A percentile compares a stretch with the other conserved stretches of the same genome.
Conservation (phyloP, 2,113 vertebrate genomes). For the Protobothrops flavoviridis region DNA sequence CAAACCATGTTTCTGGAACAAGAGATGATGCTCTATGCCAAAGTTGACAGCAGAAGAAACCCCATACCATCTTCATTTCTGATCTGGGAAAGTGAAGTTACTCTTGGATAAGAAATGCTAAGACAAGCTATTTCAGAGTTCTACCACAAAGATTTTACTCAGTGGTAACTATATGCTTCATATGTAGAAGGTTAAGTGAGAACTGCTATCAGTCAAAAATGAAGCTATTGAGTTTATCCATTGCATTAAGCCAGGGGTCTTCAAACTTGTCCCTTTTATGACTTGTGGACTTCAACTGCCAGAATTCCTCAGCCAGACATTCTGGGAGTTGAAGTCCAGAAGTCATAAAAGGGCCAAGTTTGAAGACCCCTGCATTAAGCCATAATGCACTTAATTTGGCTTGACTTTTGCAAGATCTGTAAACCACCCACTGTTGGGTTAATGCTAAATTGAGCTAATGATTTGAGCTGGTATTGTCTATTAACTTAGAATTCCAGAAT, state of each 20-base stretch:
- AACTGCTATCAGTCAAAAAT: background rate
- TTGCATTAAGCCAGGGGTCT: background rate
- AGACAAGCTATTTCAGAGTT: background rate
- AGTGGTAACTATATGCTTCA: background rate
- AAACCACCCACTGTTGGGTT: background rate
- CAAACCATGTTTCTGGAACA: conserved; percentile 57
- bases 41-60: background rate
- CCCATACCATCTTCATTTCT: background rate
- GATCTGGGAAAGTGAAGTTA: background rate
- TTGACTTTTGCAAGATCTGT: background rate
- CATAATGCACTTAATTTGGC: background rate
- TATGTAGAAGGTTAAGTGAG: background rate
- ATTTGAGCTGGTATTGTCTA: background rate
- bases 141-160: background rate
- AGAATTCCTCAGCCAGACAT: too few relatives aligned
- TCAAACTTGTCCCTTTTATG: too few relatives aligned
- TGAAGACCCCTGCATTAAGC: too few relatives aligned
- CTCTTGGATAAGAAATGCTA: background rate
- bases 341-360: too few relatives aligned
- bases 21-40: background rate
- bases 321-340: too few relatives aligned
- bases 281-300: too few relatives aligned
- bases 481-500: background rate
- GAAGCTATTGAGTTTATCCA: background rate
- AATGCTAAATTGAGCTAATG: background rate